phyloP scores from a whole-genome alignment of 2,797 vertebrate species.

The Mycteria americana region DNA sequence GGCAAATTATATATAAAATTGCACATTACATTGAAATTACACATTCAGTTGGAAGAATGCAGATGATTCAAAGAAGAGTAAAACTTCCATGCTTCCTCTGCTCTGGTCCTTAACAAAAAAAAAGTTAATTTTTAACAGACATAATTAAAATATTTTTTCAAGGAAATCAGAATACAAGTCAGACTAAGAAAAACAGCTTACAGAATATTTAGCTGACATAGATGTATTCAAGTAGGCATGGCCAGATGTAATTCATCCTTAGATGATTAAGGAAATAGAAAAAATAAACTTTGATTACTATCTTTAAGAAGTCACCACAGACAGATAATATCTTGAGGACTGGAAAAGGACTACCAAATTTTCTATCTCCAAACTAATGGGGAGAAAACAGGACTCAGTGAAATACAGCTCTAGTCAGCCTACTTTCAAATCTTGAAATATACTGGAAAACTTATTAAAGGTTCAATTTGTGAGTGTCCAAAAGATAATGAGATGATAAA shows the following conservation, averaged over 20 bases:
- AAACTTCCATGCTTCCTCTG: neutral
- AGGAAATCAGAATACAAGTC: neutral
- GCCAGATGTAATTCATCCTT: neutral
- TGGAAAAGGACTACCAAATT: neutral
- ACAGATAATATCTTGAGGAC: neutral
- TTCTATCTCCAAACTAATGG: neutral
- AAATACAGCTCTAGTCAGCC: neutral
- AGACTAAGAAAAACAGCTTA: neutral
- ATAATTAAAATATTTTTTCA: neutral
- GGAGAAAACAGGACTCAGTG: neutral
- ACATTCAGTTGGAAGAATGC: neutral
- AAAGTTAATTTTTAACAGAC: neutral
- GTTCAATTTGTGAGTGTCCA: neutral
- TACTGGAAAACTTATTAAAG: neutral
- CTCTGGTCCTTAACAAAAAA: neutral
- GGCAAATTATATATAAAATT: neutral
- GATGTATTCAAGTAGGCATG: neutral
- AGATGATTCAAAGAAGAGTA: neutral
- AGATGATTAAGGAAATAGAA: neutral
- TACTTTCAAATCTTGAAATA: neutral
- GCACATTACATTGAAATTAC: neutral
- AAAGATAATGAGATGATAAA: neutral
- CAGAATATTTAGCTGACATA: neutral
- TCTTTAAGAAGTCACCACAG: neutral
- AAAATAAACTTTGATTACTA: neutral